Evolutionary conservation across 2,113 vertebrate genomes (phyloP).

Genomic region (Plecotus auritus): DNA sequence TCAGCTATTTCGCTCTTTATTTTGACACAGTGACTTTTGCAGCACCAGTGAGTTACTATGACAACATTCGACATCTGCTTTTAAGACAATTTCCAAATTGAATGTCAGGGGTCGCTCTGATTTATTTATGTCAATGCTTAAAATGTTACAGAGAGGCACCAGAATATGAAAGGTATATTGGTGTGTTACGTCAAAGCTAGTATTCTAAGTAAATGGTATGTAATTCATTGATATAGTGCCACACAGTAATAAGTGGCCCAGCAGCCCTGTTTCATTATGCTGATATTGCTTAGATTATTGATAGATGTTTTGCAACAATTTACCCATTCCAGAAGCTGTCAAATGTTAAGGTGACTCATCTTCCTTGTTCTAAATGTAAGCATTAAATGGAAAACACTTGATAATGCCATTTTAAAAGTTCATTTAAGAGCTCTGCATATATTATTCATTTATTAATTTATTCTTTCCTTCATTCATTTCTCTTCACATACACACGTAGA

Average conservation of each 20-base stretch:
- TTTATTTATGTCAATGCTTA: neutral
- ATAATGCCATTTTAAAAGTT: neutral
- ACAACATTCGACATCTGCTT: conserved; percentile 43
- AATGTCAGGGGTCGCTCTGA: neutral
- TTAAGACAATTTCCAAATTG: conserved; percentile 37
- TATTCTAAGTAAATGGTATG: neutral
- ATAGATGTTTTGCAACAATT: neutral
- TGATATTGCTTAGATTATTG: neutral
- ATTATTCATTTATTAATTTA: neutral
- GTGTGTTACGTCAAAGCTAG: neutral
- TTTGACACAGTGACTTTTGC: neutral
- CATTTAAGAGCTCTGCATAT: neutral
- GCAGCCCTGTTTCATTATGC: neutral
- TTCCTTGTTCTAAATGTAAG: neutral
- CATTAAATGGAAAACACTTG: neutral
- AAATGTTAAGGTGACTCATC: neutral
- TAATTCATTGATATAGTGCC: neutral
- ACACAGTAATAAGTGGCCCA: neutral
- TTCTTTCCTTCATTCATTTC: neutral
- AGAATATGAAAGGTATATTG: neutral
- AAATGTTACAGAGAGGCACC: neutral
- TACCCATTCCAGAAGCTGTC: neutral
- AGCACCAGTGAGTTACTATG: conserved; percentile 60
- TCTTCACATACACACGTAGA: neutral
- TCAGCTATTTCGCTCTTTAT: neutral